Base-by-base conservation (phyloP, 1,140 invertebrate genomes). In the Asobara japonica region DNA sequence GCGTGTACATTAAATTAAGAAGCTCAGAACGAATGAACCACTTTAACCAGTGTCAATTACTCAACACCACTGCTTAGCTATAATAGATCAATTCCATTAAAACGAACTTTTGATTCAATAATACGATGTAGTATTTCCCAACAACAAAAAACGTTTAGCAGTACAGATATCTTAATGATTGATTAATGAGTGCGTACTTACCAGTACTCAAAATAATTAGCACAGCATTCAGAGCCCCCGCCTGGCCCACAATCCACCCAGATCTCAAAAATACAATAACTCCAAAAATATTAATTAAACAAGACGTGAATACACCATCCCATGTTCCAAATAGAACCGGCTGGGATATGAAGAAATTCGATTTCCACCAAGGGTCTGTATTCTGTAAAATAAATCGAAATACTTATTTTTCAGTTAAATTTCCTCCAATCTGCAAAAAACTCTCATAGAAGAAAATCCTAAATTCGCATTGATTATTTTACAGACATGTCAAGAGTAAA, bases 161-260 rank as follows among this genome's bases (percentile, higher is more conserved):
- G n/a, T n/a, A n/a, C n/a, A n/a, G n/a, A n/a, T n/a, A n/a, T n/a
- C n/a, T n/a, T n/a, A 51, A 0, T 13, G 29, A 7, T 36, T 65
- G 22, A 72, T 65, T 66, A 20, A 67, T 72, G 33, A 36, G 13
- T 70, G 62, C 27, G 69, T 20, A 61, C 73, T 83, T 86, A 94
- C 93, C 93, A 87, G 95, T 94, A 79, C 95, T 92, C 73, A 98
- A 88, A 65, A 98, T 93, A 76, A 98, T 96, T 68, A 97, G 86
- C 31, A 98, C 90, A 61, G 95, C 95, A 89, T 95, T 92, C 11
- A 95, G 89, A 77, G 98, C 92, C 56, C 97, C 97, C 74, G 96
- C 96, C 89, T 98, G 94, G 30, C 94, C 96, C 3, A 99, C 97
- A 82, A 99, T 96, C 97, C 97, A 98, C 71, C 97, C 97, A 75